Conservation (phyloP, 1,140 invertebrate species). For the Cydia strobilella region DNA sequence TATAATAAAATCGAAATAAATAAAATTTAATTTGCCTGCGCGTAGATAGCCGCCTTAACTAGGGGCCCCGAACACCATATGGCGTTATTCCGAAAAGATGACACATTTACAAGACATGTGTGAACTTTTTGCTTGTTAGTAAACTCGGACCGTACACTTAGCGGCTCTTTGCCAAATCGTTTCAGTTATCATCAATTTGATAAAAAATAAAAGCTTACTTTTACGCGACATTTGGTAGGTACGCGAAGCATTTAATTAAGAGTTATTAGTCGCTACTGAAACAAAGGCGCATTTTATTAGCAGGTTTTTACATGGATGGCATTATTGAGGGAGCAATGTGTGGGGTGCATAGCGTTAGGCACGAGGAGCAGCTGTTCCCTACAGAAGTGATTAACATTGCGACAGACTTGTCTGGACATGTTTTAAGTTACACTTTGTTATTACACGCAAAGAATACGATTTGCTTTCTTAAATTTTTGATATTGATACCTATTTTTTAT, state of each 20-base stretch:
- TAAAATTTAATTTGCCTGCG: neutral
- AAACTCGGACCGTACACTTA: constrained; percentile 35
- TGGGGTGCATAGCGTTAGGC: constrained; percentile 29
- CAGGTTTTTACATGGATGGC: constrained; percentile 22
- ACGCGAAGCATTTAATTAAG: constrained; percentile 30
- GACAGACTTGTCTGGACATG: constrained; percentile 37
- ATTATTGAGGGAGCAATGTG: constrained; percentile 19
- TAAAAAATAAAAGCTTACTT: constrained; percentile 36
- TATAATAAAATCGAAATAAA: too few relatives aligned
- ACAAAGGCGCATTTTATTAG: constrained; percentile 4
- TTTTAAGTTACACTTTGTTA: constrained; percentile 42
- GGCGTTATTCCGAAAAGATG: constrained; percentile 46
- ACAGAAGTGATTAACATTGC: constrained; percentile 55
- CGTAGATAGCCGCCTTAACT: neutral
- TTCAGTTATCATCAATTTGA: constrained; percentile 40
- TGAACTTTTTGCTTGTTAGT: constrained; percentile 49
- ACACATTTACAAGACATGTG: constrained; percentile 58
- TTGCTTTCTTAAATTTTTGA: constrained; percentile 18
- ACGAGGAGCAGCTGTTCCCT: constrained; percentile 53
- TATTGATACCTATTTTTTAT: constrained; percentile 34
- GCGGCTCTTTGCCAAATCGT: constrained; percentile 37
- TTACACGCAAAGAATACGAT: neutral
- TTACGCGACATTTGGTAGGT: constrained; percentile 21
- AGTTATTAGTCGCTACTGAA: constrained; percentile 11
- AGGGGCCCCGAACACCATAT: constrained; percentile 52